Percentiles rank a stretch among this genome's conserved stretches.
Conservation (phyloP, 2,888 invertebrate species). For the Agonopterix alstromeriana region DNA sequence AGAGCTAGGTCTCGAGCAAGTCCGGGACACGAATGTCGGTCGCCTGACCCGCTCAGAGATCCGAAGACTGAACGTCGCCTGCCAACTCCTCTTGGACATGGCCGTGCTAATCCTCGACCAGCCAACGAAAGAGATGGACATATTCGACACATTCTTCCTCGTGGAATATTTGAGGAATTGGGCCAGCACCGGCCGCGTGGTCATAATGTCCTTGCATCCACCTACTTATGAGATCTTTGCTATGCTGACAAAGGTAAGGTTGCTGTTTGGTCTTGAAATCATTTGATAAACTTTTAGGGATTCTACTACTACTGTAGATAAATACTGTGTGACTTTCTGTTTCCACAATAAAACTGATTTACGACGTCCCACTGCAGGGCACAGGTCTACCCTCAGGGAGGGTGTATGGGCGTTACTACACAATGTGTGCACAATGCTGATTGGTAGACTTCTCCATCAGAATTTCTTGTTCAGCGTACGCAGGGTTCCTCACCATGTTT, state of each 20-base stretch:
- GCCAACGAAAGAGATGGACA: slow-evolving; percentile 92
- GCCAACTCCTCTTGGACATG: slow-evolving; percentile 90
- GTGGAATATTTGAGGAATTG: slow-evolving; percentile 96
- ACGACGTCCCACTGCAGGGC: too few relatives aligned
- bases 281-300: too few relatives aligned
- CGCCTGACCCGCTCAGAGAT: slow-evolving; percentile 92
- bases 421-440: too few relatives aligned
- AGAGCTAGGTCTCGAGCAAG: slow-evolving; percentile 93
- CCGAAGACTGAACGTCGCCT: slow-evolving; percentile 91
- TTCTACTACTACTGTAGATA: neutral
- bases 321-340: too few relatives aligned
- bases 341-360: too few relatives aligned
- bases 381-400: too few relatives aligned
- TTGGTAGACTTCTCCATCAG: too few relatives aligned
- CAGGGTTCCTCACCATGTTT: too few relatives aligned
- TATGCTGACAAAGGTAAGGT: slow-evolving; percentile 85
- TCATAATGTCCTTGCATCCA: slow-evolving; percentile 93
- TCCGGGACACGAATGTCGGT: slow-evolving; percentile 90
- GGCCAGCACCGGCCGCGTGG: slow-evolving; percentile 88
- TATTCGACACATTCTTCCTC: slow-evolving; percentile 96
- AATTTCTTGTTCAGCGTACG: too few relatives aligned
- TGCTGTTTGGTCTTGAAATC: neutral
- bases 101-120: slow-evolving; percentile 92
- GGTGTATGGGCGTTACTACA: too few relatives aligned
- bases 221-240: slow-evolving; percentile 97